Conservation (phyloP, 2,888 invertebrate species). For the Drosophila rubida region DNA sequence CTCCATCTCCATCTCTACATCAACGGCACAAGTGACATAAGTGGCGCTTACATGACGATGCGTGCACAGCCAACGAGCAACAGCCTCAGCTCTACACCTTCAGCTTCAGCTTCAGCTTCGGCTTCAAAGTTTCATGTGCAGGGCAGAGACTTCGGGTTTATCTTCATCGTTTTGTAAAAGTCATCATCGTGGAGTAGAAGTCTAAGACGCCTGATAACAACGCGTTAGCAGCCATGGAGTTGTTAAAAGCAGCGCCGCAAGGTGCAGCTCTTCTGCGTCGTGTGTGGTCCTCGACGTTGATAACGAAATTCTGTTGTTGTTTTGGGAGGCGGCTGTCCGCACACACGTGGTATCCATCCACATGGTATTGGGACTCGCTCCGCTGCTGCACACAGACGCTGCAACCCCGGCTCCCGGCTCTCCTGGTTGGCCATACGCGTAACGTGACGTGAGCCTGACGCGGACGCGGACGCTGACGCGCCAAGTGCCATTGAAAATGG, state of each 20-base stretch:
- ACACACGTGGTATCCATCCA: slow-evolving; percentile 36
- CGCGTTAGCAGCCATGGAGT: slow-evolving; percentile 68
- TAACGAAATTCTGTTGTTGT: slow-evolving; percentile 44
- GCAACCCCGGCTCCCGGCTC: slow-evolving; percentile 16
- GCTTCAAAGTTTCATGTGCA: slow-evolving; percentile 23
- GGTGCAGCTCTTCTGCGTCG: slow-evolving; percentile 47
- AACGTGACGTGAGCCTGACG: slow-evolving; percentile 60
- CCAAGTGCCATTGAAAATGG: slow-evolving; percentile 78
- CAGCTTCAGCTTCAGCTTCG: slow-evolving; percentile 17
- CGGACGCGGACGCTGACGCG: slow-evolving; percentile 51
- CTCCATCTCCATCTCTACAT: slow-evolving; percentile 67
- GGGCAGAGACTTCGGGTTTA: slow-evolving; percentile 32
- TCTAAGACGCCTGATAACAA: slow-evolving; percentile 65
- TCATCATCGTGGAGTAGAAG: slow-evolving; percentile 51
- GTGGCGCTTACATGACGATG: slow-evolving; percentile 81
- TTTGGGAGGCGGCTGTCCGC: slow-evolving; percentile 29
- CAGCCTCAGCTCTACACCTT: slow-evolving; percentile 39
- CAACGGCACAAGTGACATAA: slow-evolving; percentile 80
- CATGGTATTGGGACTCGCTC: slow-evolving; percentile 21
- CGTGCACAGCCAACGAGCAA: slow-evolving; percentile 77
- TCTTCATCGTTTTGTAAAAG: slow-evolving; percentile 70
- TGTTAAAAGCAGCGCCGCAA: slow-evolving; percentile 78
- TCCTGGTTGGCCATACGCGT: slow-evolving; percentile 65
- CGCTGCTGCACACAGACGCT: background rate
- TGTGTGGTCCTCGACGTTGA: slow-evolving; percentile 55